These are phyloP conservation scores for Hemichromis elongatus DNA, from an alignment of 2,113 vertebrate species.

Conservation along the genomic window DNA sequence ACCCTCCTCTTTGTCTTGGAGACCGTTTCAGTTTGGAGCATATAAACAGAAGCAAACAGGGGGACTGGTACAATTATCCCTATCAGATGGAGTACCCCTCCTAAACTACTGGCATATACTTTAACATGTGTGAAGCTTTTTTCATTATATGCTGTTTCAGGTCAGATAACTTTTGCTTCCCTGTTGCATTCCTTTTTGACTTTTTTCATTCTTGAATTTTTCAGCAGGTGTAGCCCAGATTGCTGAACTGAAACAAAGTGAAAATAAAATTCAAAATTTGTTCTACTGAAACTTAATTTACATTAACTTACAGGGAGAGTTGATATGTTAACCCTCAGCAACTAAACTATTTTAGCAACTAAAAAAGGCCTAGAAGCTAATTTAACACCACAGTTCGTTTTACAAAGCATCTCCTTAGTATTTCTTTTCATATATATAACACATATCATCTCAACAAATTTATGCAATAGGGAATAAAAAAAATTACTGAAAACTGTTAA, in stretches of 20 bases:
- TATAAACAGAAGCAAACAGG: background rate
- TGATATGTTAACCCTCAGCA: background rate
- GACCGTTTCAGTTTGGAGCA: background rate
- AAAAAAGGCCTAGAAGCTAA: background rate
- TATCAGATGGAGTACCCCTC: background rate
- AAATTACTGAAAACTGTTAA: no score
- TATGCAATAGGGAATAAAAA: no score
- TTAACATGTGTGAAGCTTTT: background rate
- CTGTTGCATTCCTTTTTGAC: background rate
- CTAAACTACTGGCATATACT: background rate
- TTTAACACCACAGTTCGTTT: background rate
- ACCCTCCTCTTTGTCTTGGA: background rate
- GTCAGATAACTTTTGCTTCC: background rate
- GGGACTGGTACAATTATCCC: background rate
- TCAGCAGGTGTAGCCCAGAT: background rate
- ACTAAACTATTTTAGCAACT: background rate
- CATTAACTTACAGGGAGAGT: background rate
- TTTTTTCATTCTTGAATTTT: background rate
- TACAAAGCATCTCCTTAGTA: no score
- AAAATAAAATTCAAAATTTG: background rate
- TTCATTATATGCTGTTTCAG: background rate
- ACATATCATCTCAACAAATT: no score
- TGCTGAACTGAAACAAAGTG: background rate
- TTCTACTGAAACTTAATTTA: background rate
- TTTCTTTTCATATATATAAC: no score